These are phyloP conservation scores for Parambassis ranga DNA, from an alignment of 2,797 vertebrate genomes.

Conservation along the genomic window DNA sequence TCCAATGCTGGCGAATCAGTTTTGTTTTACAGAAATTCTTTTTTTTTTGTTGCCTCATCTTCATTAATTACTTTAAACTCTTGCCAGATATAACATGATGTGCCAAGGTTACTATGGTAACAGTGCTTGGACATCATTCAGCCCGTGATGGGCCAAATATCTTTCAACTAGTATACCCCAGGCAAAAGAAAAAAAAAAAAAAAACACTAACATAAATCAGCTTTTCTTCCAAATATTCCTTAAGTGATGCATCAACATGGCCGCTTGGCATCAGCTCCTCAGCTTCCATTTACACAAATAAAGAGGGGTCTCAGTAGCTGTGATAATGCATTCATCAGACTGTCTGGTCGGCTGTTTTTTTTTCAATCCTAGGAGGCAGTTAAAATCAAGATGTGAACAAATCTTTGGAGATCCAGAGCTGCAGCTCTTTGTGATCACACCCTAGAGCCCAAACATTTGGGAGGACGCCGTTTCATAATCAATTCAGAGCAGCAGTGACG, in stretches of 20 bases:
- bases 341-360: background rate
- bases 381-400: conserved; percentile 18
- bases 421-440: background rate
- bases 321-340: background rate
- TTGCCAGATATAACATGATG: conserved; percentile 26
- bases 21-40: background rate
- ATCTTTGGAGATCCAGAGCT: background rate
- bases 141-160: conserved; percentile 40
- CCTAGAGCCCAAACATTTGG: background rate
- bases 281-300: conserved; percentile 13
- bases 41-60: conserved; percentile 10
- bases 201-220: conserved; percentile 1
- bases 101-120: conserved; percentile 65
- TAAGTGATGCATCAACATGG: conserved; percentile 35
- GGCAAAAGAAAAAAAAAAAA: conserved; percentile 31
- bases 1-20: background rate
- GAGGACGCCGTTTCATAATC: conserved; percentile 8
- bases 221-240: conserved; percentile 27
- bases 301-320: background rate
- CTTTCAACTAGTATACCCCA: conserved; percentile 34
- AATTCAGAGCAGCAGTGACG: conserved; percentile 27
- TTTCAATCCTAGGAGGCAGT: background rate
- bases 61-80: conserved; percentile 34
- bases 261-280: conserved; percentile 17
- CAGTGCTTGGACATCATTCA: conserved; percentile 29